A percentile compares a stretch with the other conserved stretches of the same genome.
These are phyloP conservation scores for Horisme vitalbata DNA, from an alignment of 2,888 invertebrate species.

Conservation along the genomic window DNA sequence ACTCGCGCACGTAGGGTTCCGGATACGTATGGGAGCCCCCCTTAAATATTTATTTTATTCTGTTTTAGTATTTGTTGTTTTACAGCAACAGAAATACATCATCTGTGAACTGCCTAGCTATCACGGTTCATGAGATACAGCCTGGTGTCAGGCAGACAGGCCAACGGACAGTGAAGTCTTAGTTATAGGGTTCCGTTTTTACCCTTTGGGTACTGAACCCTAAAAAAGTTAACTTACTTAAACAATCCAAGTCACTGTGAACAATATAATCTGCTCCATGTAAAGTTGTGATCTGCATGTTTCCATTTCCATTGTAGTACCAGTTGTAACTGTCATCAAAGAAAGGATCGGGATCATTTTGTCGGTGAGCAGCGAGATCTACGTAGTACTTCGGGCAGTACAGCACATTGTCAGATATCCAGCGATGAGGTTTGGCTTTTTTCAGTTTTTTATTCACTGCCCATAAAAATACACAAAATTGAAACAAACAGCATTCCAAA, in stretches of 20 bases:
- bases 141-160: no score
- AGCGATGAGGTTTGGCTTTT: slow-evolving; percentile 37
- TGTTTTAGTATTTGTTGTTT: no score
- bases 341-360: slow-evolving; percentile 64
- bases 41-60: no score
- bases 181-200: no score
- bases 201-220: no score
- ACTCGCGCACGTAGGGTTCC: no score
- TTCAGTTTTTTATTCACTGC: slow-evolving; percentile 1
- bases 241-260: slow-evolving; percentile 58
- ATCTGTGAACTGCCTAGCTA: no score
- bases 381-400: slow-evolving; percentile 61
- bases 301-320: slow-evolving; percentile 74
- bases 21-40: no score
- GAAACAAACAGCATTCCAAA: neutral
- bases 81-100: no score
- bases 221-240: slow-evolving; percentile 56
- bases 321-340: slow-evolving; percentile 69
- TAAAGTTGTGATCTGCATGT: slow-evolving; percentile 54
- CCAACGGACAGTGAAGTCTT: no score
- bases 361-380: slow-evolving; percentile 60
- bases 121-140: no score
- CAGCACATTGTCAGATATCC: slow-evolving; percentile 60
- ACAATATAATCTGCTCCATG: slow-evolving; percentile 59
- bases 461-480: neutral